Conservation (phyloP, 2,113 vertebrate species). For the Eulemur macaco region DNA sequence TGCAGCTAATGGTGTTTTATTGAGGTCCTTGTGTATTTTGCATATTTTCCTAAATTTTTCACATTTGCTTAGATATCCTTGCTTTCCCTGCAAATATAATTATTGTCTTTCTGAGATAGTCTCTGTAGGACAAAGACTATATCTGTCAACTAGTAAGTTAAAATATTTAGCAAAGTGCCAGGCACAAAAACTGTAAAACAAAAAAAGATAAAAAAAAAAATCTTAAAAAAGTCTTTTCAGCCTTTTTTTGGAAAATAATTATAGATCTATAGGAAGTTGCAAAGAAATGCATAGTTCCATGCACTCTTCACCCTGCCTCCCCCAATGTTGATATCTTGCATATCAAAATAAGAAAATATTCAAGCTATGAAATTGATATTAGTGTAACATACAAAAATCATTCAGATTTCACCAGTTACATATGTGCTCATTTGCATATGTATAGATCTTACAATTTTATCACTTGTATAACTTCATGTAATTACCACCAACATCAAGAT, state of each 20-base stretch:
- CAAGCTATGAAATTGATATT: background rate
- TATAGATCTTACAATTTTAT: background rate
- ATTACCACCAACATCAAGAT: background rate
- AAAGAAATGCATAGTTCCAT: background rate
- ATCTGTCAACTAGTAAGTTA: background rate
- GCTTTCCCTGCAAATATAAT: background rate
- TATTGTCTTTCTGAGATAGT: slow-evolving; percentile 9
- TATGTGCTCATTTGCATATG: background rate
- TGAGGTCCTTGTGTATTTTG: background rate
- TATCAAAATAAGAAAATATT: slow-evolving; percentile 10
- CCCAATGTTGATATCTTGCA: background rate
- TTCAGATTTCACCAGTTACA: background rate
- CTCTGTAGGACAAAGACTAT: background rate
- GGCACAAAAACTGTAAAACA: background rate
- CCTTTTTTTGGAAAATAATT: background rate
- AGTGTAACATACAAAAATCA: background rate
- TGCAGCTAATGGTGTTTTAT: background rate
- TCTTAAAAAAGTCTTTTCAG: background rate
- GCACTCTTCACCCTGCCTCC: background rate
- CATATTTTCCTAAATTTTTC: background rate
- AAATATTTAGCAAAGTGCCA: background rate
- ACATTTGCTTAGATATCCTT: background rate
- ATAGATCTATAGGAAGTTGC: background rate
- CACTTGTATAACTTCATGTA: background rate
- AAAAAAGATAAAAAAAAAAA: background rate